Conservation (phyloP, 1,140 invertebrate genomes). For the Drosophila prosaltans region DNA sequence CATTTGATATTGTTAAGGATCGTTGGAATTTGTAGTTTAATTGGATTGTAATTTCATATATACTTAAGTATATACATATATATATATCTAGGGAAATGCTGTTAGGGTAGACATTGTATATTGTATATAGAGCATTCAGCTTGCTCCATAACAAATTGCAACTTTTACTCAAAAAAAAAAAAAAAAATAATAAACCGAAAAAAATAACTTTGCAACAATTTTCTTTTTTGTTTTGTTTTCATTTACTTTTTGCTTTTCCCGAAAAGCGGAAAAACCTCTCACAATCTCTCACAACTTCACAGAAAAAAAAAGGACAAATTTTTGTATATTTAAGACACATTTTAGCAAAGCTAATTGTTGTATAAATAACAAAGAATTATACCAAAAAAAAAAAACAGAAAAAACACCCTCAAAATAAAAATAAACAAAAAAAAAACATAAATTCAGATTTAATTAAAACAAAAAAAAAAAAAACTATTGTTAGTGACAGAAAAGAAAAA, state of each 20-base stretch:
- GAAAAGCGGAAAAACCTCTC: conserved; percentile 18
- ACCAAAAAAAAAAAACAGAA: conserved; percentile 22
- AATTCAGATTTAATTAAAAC: conserved; percentile 56
- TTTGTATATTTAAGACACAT: conserved; percentile 58
- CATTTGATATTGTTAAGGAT: conserved; percentile 72
- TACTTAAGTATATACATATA: conserved; percentile 10
- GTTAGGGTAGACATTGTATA: conserved; percentile 75
- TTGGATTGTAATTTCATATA: conserved; percentile 67
- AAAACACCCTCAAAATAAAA: background rate
- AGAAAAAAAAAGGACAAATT: conserved; percentile 46
- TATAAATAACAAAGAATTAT: conserved; percentile 59
- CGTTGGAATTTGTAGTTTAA: conserved; percentile 80
- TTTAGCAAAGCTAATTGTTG: conserved; percentile 80
- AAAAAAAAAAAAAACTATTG: conserved; percentile 41
- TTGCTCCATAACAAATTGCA: conserved; percentile 31
- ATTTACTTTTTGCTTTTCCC: background rate
- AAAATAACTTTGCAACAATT: conserved; percentile 33
- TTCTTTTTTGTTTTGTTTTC: conserved; percentile 13
- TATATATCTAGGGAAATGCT: conserved; percentile 62
- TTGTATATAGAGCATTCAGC: conserved; percentile 74
- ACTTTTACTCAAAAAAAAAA: conserved; percentile 23
- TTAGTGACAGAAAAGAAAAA: conserved; percentile 56
- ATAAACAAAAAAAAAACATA: conserved; percentile 29
- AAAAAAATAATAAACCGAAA: background rate
- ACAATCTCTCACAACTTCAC: conserved; percentile 28